Evolutionary conservation across 2,888 invertebrate genomes (phyloP), one percentile per base, ranked within the genome.

Genomic region (Homarus gammarus): DNA sequence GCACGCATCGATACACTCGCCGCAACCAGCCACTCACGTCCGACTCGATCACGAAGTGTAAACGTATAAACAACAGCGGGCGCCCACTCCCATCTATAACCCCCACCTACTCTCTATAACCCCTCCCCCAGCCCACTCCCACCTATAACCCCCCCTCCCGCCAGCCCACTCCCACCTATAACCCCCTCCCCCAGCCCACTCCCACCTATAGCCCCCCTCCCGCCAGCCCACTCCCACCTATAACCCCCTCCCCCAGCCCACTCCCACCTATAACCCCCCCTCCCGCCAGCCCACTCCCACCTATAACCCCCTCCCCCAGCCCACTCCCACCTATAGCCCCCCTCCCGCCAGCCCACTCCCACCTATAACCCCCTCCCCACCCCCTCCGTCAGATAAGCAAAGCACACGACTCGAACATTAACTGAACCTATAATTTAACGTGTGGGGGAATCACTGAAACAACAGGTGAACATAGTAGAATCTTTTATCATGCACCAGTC

Each of bases 381-480:
- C 56, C 31, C 77, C n/a, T 27, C 5, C 3, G 36, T 36, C 72
- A 31, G 77, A 78, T 78, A 78, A 51, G 77, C 18, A 22, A 27
- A 78, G 77, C 61, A 56, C 61, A 61, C 79, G 61, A 61, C 78
- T 18, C 79, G n/a, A 38, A n/a, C 79, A 79, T 79, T 61, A 79
- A 79, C 61, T 8, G 22, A 79, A 61, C 61, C 61, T 79, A 38
- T 61, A 79, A 61, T 79, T 79, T 61, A 31, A 12, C 38, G 36
- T 38, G 38, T 33, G 10, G 10, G 22, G 61, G n/a, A 56, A 22
- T 36, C 79, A 56, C 27, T 38, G 78, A n/a, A 61, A 64, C 64
- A 2, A n/a, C 64, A 27, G 27, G 27, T 64, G 6, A 64, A n/a
- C 27, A 64, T 27, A 27, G n/a, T n/a, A n/a, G n/a, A n/a, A n/a